Evolutionary conservation across 1,140 invertebrate species (phyloP).

Genomic region (Holcopasites calliopsidis): DNA sequence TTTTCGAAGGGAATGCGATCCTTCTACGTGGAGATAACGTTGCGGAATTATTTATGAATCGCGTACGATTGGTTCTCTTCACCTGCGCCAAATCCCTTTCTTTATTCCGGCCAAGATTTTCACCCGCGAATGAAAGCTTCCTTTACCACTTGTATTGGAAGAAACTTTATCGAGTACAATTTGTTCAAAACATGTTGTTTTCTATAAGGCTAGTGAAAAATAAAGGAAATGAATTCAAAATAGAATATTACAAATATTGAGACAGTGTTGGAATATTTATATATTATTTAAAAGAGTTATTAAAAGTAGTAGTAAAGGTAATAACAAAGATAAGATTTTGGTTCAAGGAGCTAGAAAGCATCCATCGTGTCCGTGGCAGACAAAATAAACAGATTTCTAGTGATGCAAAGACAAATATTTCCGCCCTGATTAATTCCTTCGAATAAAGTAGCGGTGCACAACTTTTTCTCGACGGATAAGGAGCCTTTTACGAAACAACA

Average conservation of each 20-base stretch:
- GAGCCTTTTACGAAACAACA: neutral
- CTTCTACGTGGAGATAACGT: neutral
- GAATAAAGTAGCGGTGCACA: neutral
- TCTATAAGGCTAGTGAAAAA: no score
- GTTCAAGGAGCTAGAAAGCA: neutral
- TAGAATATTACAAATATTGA: no score
- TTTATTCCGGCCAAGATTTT: neutral
- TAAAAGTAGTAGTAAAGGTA: neutral
- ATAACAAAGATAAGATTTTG: neutral
- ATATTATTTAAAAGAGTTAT: neutral
- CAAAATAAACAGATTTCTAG: neutral
- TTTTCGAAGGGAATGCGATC: neutral
- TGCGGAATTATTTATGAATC: slow-evolving; percentile 20
- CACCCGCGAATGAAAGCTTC: neutral
- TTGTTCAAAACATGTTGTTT: no score
- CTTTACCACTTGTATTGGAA: no score
- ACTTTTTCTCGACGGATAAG: neutral
- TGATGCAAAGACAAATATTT: neutral
- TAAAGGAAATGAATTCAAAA: no score
- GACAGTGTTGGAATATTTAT: no score
- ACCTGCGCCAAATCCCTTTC: neutral
- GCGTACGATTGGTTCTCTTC: neutral
- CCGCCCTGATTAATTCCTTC: neutral
- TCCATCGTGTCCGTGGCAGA: no score
- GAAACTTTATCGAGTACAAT: neutral